A percentile compares a stretch with the other conserved stretches of the same genome.
phyloP scores from a whole-genome alignment of 1,140 invertebrate species.

The Zaprionus ornatus region DNA sequence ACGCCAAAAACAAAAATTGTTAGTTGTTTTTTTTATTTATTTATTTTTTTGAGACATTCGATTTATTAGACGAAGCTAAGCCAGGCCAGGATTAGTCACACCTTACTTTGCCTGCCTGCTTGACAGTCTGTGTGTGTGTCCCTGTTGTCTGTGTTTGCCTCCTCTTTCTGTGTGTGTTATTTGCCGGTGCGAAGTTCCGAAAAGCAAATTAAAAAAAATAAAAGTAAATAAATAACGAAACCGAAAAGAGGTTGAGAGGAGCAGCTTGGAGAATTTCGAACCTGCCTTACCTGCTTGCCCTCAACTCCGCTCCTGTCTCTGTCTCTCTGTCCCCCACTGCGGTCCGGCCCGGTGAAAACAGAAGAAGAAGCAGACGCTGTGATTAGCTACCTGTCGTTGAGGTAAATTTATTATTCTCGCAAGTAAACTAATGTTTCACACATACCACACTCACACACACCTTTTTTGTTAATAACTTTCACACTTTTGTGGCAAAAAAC shows the following conservation, averaged over 20 bases:
- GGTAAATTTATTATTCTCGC: slow-evolving; percentile 30
- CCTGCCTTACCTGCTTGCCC: slow-evolving; percentile 8
- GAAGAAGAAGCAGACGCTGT: slow-evolving; percentile 30
- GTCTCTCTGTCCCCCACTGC: background rate
- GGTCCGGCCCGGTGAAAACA: background rate
- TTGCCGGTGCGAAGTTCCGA: slow-evolving; percentile 50
- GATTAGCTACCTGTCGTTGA: slow-evolving; percentile 26
- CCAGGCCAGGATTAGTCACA: slow-evolving; percentile 63
- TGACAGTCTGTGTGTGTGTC: background rate
- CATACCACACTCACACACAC: background rate
- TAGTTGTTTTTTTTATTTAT: slow-evolving; percentile 38
- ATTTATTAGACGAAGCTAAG: slow-evolving; percentile 42
- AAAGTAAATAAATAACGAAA: slow-evolving; percentile 19
- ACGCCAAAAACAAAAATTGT: slow-evolving; percentile 15
- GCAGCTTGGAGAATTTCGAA: slow-evolving; percentile 22
- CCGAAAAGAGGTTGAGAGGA: slow-evolving; percentile 23
- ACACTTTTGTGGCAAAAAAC: slow-evolving; percentile 26
- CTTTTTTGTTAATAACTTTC: slow-evolving; percentile 37
- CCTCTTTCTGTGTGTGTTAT: slow-evolving; percentile 24
- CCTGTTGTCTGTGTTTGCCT: background rate
- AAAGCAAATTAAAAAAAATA: slow-evolving; percentile 6
- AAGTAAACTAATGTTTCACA: slow-evolving; percentile 11
- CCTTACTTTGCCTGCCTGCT: slow-evolving; percentile 33
- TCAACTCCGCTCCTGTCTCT: background rate
- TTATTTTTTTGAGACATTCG: slow-evolving; percentile 40